These are phyloP conservation scores for Thysanoteuthis rhombus DNA, from an alignment of 2,888 invertebrate genomes.

Conservation along the genomic window DNA sequence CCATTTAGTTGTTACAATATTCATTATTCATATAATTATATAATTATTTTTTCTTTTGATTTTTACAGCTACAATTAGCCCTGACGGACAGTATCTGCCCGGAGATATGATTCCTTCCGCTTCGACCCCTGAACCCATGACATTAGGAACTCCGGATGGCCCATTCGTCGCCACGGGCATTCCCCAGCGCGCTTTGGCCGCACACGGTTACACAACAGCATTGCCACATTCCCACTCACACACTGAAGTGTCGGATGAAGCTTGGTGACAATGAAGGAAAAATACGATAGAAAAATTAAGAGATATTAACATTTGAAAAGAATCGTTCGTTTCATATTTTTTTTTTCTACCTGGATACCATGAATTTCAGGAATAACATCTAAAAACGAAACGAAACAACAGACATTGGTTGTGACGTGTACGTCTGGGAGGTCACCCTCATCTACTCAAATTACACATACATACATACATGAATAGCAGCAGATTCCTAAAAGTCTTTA, in stretches of 20 bases:
- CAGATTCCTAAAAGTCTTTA: neutral
- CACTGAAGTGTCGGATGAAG: constrained; percentile 20
- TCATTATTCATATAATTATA: neutral
- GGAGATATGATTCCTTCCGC: constrained; percentile 28
- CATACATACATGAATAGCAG: neutral
- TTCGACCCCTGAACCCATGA: constrained; percentile 27
- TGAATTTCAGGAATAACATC: neutral
- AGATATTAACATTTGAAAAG: neutral
- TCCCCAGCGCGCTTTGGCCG: constrained; percentile 18
- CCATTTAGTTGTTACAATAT: no score
- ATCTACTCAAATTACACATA: neutral
- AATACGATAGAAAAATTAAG: neutral
- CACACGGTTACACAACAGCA: constrained; percentile 25
- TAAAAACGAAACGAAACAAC: neutral
- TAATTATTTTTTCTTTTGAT: neutral
- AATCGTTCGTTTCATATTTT: neutral
- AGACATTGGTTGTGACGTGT: constrained; percentile 26
- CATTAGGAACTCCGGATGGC: constrained; percentile 23
- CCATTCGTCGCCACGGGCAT: constrained; percentile 18
- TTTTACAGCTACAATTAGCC: constrained; percentile 1
- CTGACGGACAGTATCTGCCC: constrained; percentile 22
- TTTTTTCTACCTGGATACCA: neutral
- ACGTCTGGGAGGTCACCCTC: neutral
- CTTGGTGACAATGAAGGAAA: constrained; percentile 21
- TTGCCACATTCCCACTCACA: constrained; percentile 17